Evolutionary conservation across 2,113 vertebrate species (phyloP), one percentile per base, ranked within the genome.

Genomic region (Hemicordylus capensis): DNA sequence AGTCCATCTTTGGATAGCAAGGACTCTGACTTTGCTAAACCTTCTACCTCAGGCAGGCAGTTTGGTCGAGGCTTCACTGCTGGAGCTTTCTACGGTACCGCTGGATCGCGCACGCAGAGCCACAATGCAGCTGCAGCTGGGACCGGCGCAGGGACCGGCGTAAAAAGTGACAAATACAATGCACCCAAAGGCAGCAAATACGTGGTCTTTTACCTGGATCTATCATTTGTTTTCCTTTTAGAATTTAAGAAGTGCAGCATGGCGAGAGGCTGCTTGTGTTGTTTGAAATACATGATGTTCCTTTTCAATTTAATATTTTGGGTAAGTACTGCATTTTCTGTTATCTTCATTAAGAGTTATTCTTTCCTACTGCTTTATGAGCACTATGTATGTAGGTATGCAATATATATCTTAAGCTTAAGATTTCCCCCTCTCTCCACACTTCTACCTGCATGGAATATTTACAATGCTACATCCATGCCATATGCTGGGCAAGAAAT

Each of bases 201-300:
- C 93, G 98, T 99, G 91, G 99, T 99, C 92, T 99, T 99, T 99
- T 99, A 99, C 96, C 98, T 99, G 98, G 99, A 99, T 97, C 97
- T 99, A 97, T 99, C 99, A 90, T 99, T 99, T 99, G 98, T 99
- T 97, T 99, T 99, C 97, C 98, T 99, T 96, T 96, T 99, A 99
- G 99, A 99, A 96, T 99, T 99, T 97, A 99, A 99, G 98, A 99
- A 98, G 98, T 99, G 97, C 98, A 99, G 98, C 98, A 99, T 99
- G 99, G 98, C 98, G 90, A 96, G 98, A 92, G 98, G 98, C 96
- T 99, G 98, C 95, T 96, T 99, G 89, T 99, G 98, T 97, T 99
- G 98, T 96, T 96, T 99, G 96, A 99, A 99, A 96, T 99, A 99
- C 95, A 95, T 97, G 97, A 99, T 99, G 99, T 99, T 99, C 96